phyloP scores from a whole-genome alignment of 2,113 vertebrate species.

The Aplodontia rufa region DNA sequence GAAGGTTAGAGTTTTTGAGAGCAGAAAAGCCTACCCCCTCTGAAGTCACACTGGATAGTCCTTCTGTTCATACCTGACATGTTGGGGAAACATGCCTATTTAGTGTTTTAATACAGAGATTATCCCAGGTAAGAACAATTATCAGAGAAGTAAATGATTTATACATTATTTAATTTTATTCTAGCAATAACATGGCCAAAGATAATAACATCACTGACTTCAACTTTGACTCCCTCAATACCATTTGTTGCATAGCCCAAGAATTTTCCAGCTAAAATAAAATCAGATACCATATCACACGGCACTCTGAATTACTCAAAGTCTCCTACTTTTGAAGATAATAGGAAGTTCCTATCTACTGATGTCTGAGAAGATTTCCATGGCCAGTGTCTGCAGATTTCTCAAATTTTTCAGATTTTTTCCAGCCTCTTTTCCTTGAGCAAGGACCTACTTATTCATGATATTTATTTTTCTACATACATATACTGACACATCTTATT shows the following conservation, averaged over 20 bases:
- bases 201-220: background rate
- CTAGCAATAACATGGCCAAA: background rate
- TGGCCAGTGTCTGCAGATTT: background rate
- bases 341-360: background rate
- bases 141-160: constrained; percentile 10
- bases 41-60: background rate
- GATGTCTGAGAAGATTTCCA: background rate
- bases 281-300: background rate
- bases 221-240: background rate
- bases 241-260: background rate
- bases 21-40: background rate
- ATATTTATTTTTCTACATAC: background rate
- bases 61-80: background rate
- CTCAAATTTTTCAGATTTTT: background rate
- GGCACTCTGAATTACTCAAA: background rate
- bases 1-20: background rate
- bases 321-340: background rate
- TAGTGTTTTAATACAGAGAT: constrained; percentile 2
- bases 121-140: constrained; percentile 9
- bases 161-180: constrained; percentile 28
- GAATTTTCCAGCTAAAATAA: constrained; percentile 16
- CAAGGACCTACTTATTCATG: background rate
- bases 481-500: background rate
- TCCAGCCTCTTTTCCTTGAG: background rate
- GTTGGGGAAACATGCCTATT: background rate